phyloP scores from a whole-genome alignment of 92 coral and sea anemone species.

The Ricordea florida region DNA sequence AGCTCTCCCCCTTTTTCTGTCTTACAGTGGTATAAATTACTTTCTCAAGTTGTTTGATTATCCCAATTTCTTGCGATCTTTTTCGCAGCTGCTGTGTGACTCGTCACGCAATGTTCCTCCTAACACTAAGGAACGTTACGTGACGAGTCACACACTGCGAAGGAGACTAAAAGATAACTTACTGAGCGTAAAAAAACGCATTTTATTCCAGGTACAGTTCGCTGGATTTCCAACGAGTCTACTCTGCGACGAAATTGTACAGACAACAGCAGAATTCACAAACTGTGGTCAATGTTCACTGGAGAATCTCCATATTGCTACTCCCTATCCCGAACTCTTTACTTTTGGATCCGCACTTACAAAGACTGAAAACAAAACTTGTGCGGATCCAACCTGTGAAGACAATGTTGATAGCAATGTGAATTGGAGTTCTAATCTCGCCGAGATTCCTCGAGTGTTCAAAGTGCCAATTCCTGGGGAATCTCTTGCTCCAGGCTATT shows the following conservation, averaged over 20 bases:
- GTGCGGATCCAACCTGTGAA: not conserved
- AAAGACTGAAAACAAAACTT: constrained; percentile 15
- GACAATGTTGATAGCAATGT: not conserved
- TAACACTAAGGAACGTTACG: too few relatives aligned
- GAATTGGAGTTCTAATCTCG: constrained; percentile 9
- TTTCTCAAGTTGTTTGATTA: too few relatives aligned
- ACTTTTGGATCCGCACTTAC: constrained; percentile 59
- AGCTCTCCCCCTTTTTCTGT: too few relatives aligned
- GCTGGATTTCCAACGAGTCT: constrained; percentile 69
- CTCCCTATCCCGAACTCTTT: constrained; percentile 79
- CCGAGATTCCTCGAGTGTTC: constrained; percentile 64
- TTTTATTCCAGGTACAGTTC: constrained; percentile 70
- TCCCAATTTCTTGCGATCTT: too few relatives aligned
- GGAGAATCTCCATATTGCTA: constrained; percentile 71
- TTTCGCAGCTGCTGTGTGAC: too few relatives aligned
- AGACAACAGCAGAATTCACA: constrained; percentile 75
- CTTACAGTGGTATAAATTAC: too few relatives aligned
- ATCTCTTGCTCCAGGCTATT: constrained; percentile 64
- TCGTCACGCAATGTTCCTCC: too few relatives aligned
- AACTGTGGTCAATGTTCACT: constrained; percentile 82
- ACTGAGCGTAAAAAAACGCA: not conserved
- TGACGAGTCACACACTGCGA: too few relatives aligned
- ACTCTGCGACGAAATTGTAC: constrained; percentile 81
- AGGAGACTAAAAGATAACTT: too few relatives aligned
- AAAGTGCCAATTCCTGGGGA: constrained; percentile 82